Evolutionary conservation across 1,140 invertebrate genomes (phyloP), one percentile per base, ranked within the genome.

Genomic region (Panulirus ornatus): DNA sequence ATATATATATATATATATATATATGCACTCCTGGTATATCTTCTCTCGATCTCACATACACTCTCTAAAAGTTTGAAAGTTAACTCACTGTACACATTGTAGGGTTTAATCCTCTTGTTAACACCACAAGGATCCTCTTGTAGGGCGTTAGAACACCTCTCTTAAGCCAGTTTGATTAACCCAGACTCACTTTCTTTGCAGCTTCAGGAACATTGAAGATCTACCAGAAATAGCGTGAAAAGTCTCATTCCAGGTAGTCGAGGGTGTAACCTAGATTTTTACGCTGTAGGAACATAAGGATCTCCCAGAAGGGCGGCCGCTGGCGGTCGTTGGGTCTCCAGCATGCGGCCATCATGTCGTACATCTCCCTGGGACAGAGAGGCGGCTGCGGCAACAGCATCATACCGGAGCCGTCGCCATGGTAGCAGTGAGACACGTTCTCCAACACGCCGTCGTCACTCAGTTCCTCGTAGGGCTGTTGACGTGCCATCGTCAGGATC

Each of bases 271-370:
- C 78, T 36, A 88, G 63, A 34, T 88, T 88, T 73, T 88, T 98
- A 78, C 97, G 94, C 93, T 97, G 97, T 16, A 98, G 94, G 94
- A 98, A 98, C 84, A 97, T 95, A 93, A 97, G 97, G 83, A 98
- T 97, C 94, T 98, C 97, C 58, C 96, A 95, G 94, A 98, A 99
- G 44, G 96, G 96, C 0, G 98, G 98, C 75, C 98, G 94, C 54
- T 97, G 96, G 42, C 94, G 94, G 70, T 97, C 97, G 92, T 97
- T 96, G 16, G 96, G 94, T 86, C 97, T 95, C 98, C 98, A 99
- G 93, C 98, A 98, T 93, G 98, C 97, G 47, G 96, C 94, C 97
- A 98, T 98, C 66, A 98, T 94, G 93, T 98, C 97, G 94, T 97
- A 98, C 70, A 98, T 95, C 93, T 98, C 97, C 92, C 97, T 96